Evolutionary conservation across 2,113 vertebrate species (phyloP), one percentile per base, ranked within the genome.

Genomic region (Pyrgilauda ruficollis): DNA sequence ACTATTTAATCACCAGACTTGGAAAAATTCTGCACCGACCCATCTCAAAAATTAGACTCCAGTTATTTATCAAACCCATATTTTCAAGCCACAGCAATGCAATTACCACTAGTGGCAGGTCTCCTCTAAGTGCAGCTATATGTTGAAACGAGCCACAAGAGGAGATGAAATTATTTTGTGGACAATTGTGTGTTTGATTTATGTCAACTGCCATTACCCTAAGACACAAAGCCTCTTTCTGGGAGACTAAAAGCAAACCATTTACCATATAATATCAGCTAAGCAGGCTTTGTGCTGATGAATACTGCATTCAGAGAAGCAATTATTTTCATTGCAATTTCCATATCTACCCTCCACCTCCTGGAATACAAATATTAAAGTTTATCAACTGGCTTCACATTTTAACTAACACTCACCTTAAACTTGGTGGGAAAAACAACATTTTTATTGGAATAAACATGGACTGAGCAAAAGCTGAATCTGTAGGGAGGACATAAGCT

Each of bases 161-260:
- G 56, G 76, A 84, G 85, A 92, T 95, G 50, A 93, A 91, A 72
- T n/a, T 33, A 87, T 94, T 94, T 89, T 75, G 82, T 72, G 68
- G 91, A 91, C 89, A 96, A 94, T 41, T 73, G 69, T 41, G 72
- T 52, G 79, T 56, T 94, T 96, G 91, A 96, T 96, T 95, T 91
- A 89, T 91, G 90, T 80, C 93, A 87, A 89, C 68, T 84, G 73
- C 69, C 77, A 72, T 86, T 91, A 96, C 49, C 49, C 68, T 89
- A 91, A 82, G 69, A 96, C 86, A 97, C 49, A 95, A 93, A 94
- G 87, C 83, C 80, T 97, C 92, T 83, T 93, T 93, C 87, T 72
- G 39, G 20, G 43, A 61, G 44, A 58, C 84, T 95, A 96, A 95
- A 94, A 96, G 69, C 84, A 85, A 95, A 93, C 50, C 55, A 85